Percentiles rank a stretch among this genome's conserved stretches.
Evolutionary conservation across 2,888 invertebrate genomes (phyloP).

Genomic region (Volucella inflata): DNA sequence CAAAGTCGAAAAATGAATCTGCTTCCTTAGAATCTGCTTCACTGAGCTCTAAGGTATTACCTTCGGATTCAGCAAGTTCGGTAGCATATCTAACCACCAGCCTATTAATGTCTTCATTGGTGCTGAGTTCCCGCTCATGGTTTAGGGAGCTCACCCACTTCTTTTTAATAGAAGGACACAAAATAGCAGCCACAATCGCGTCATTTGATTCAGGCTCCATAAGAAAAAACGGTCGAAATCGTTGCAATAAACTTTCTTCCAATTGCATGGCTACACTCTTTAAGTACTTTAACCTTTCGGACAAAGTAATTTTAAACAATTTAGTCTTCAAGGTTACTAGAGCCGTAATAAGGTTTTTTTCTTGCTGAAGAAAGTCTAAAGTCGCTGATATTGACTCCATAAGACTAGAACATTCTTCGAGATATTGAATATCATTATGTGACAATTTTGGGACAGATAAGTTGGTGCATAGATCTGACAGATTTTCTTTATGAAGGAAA

Average conservation of each 20-base stretch:
- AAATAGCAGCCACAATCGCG: background rate
- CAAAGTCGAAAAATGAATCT: conserved; percentile 55
- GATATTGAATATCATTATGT: conserved; percentile 53
- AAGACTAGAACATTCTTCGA: conserved; percentile 49
- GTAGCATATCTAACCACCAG: conserved; percentile 2
- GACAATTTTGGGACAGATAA: conserved; percentile 49
- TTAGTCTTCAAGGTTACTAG: conserved; percentile 43
- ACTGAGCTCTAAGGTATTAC: conserved; percentile 16
- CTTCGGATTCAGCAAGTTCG: conserved; percentile 26
- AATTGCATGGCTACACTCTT: background rate
- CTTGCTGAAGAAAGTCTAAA: conserved; percentile 45
- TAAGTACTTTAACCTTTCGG: background rate
- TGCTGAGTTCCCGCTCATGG: conserved; percentile 27
- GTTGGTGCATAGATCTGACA: conserved; percentile 51
- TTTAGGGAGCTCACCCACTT: conserved; percentile 36
- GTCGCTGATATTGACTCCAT: conserved; percentile 31
- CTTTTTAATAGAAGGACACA: background rate
- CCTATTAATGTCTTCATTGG: too few relatives aligned
- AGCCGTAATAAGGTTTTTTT: conserved; percentile 41
- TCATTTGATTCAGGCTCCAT: background rate
- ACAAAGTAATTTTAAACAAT: background rate
- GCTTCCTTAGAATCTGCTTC: conserved; percentile 15
- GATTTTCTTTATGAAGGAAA: conserved; percentile 32
- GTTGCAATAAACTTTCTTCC: background rate
- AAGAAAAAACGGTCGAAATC: background rate